phyloP scores from a whole-genome alignment of 2,888 invertebrate species.

The Slavum lentiscoides region DNA sequence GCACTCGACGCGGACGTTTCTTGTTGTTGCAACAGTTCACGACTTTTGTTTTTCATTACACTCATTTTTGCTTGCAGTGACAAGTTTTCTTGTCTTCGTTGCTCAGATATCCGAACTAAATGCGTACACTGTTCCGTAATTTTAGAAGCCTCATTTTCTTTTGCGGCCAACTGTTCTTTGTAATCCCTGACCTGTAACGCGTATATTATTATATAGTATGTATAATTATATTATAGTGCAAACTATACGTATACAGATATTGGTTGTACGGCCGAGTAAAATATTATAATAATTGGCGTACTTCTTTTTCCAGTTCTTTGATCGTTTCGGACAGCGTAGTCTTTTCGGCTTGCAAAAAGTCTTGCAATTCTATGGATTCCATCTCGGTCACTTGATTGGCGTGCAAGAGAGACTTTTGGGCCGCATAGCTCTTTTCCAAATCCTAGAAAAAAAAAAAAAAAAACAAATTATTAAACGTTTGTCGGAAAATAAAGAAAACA shows the following conservation, averaged over 20 bases:
- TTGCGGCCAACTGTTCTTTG: constrained; percentile 35
- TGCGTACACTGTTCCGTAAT: constrained; percentile 43
- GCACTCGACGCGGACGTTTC: constrained; percentile 72
- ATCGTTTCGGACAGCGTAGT: constrained; percentile 77
- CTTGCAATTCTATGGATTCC: constrained; percentile 81
- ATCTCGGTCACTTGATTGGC: constrained; percentile 78
- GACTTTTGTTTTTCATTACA: constrained; percentile 67
- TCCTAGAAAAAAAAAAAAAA: constrained; percentile 62
- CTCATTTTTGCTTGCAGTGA: constrained; percentile 69
- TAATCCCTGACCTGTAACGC: constrained; percentile 24
- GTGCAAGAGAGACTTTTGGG: constrained; percentile 70
- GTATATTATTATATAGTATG: too few relatives aligned
- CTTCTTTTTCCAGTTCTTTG: constrained; percentile 74
- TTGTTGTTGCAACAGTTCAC: constrained; percentile 70
- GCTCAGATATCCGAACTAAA: constrained; percentile 49
- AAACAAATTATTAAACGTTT: constrained; percentile 46
- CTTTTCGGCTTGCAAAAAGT: constrained; percentile 85
- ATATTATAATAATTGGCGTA: constrained; percentile 56
- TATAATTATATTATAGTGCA: not conserved
- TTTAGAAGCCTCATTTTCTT: constrained; percentile 28
- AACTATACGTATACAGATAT: not conserved
- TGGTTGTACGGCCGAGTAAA: not conserved
- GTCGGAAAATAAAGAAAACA: constrained; percentile 14
- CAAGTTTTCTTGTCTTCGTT: constrained; percentile 66
- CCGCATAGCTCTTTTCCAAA: constrained; percentile 69